A percentile compares a stretch with the other conserved stretches of the same genome.
Conservation (phyloP, 2,888 invertebrate genomes). For the Acanthacorydalis orientalis region DNA sequence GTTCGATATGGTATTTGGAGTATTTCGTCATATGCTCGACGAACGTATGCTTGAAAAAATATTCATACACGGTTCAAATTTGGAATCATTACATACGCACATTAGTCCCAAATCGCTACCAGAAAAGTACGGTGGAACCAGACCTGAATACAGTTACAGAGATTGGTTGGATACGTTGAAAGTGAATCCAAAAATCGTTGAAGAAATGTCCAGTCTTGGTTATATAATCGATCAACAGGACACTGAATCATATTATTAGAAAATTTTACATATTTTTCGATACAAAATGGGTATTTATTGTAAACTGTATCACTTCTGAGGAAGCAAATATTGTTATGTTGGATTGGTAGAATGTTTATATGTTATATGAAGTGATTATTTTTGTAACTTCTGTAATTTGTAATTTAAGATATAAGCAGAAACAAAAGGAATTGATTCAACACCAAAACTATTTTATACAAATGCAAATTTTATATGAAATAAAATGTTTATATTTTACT, state of each 20-base stretch:
- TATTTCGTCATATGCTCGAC: conserved; percentile 62
- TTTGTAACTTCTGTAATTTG: too few species aligned
- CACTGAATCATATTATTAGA: background rate
- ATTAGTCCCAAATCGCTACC: conserved; percentile 54
- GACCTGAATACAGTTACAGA: conserved; percentile 57
- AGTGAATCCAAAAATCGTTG: conserved; percentile 36
- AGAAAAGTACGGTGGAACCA: conserved; percentile 40
- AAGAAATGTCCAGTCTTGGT: conserved; percentile 44
- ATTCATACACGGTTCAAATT: conserved; percentile 54
- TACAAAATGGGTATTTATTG: too few species aligned
- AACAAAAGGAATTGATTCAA: too few species aligned
- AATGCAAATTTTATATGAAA: too few species aligned
- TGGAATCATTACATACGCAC: conserved; percentile 55
- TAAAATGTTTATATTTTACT: too few species aligned
- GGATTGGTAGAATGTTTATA: too few species aligned
- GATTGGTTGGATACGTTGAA: conserved; percentile 51
- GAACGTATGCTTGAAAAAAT: conserved; percentile 43
- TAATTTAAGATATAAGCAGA: too few species aligned
- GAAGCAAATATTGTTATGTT: too few species aligned
- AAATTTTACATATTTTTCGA: too few species aligned
- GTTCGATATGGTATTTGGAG: conserved; percentile 58
- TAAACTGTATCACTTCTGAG: too few species aligned
- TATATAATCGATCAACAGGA: conserved; percentile 15
- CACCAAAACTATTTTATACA: too few species aligned
- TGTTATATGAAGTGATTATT: too few species aligned